Base-by-base conservation (phyloP, 2,888 invertebrate species). In the Melieria omissa region DNA sequence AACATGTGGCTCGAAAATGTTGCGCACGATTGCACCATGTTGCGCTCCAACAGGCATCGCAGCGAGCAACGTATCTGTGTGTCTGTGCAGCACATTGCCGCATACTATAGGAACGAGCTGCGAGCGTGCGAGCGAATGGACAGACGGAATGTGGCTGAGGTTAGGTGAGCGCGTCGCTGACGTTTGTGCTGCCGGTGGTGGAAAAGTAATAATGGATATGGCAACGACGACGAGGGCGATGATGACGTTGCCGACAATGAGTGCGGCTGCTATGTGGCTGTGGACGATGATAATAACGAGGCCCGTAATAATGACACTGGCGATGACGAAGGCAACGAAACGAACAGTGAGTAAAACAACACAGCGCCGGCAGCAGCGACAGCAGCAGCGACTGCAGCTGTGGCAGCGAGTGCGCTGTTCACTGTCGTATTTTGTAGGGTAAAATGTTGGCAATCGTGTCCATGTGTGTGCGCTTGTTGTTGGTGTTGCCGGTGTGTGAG, bases 331-430 rank as follows among this genome's bases (percentile, higher is more conserved):
- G 45, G 54, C 47, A 61, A 65, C 29, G 49, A 52, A 44, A 66
- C 57, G 55, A 65, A 9, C 52, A 9, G 52, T 52, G 52, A 69
- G 55, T 69, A 54, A 64, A 72, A 68, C 64, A 72, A 60, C 41
- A 12, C 52, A 52, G 52, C 52, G 14, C n/a, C 14, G n/a, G 52
- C 14, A n/a, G 52, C 52, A n/a, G 52, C 52, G 1, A 29, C 29
- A 29, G 29, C 29, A 29, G 29, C 29, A 29, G 29, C 29, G 29
- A 29, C 29, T 29, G 29, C 29, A 3, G 29, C 29, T 29, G 29
- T 29, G 29, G 29, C 29, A 29, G 29, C 29, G 29, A 29, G 29
- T 29, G 29, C 29, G 29, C 29, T 29, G 29, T 29, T 29, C 29
- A 29, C 29, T 29, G 29, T 29, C 29, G 29, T 29, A 29, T 29